Conservation (phyloP, 2,113 vertebrate genomes). For the Apodemus speciosus region DNA sequence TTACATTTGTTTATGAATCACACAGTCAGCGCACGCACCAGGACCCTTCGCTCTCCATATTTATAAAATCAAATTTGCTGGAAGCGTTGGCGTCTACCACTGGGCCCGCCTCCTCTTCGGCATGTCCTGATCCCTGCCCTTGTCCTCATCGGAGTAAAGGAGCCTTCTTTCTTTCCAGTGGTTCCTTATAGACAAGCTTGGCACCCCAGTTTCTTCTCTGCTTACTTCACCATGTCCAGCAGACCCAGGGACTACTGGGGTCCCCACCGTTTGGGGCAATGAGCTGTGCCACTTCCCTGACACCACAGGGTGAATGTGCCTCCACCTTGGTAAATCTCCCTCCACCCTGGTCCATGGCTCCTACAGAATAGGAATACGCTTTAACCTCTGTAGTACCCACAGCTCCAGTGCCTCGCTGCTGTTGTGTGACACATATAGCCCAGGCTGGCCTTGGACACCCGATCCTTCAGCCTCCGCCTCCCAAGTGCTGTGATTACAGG, state of each 20-base stretch:
- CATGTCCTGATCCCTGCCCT: not conserved
- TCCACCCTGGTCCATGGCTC: not conserved
- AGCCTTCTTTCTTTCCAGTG: not conserved
- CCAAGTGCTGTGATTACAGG: not conserved
- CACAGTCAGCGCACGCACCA: not conserved
- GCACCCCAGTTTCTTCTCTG: not conserved
- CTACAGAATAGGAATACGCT: not conserved
- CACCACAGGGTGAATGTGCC: not conserved
- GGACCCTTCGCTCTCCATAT: not conserved
- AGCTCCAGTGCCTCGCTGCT: not conserved
- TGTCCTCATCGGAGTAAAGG: not conserved
- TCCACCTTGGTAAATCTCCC: too few relatives aligned
- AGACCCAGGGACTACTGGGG: not conserved
- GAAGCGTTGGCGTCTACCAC: not conserved
- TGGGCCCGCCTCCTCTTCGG: conserved; percentile 24
- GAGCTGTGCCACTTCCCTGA: not conserved
- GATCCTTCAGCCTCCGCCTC: not conserved
- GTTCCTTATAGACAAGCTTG: not conserved
- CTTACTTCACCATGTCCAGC: not conserved
- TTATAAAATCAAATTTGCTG: not conserved
- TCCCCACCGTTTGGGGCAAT: not conserved
- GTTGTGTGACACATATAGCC: not conserved
- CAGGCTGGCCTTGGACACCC: not conserved
- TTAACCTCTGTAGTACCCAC: not conserved
- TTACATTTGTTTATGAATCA: not conserved